A percentile compares a stretch with the other conserved stretches of the same genome.
Evolutionary conservation across 2,113 vertebrate genomes (phyloP).

Genomic region (Neopipo cinnamomea): DNA sequence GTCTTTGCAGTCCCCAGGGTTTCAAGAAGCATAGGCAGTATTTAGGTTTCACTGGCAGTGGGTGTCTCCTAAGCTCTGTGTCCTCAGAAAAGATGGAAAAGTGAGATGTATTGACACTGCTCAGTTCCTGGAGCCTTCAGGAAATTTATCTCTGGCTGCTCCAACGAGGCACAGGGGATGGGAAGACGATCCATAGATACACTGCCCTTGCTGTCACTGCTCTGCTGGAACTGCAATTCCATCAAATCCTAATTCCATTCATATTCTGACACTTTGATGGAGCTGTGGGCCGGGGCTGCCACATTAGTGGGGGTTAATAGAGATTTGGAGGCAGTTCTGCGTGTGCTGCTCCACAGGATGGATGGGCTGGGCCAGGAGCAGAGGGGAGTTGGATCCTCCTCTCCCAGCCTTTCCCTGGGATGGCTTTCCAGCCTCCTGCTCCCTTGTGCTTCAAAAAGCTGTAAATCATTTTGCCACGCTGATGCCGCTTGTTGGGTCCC

Average conservation of each 20-base stretch:
- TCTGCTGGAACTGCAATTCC: background rate
- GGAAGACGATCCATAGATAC: background rate
- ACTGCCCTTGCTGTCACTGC: background rate
- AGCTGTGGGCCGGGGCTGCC: background rate
- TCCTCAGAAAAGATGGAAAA: background rate
- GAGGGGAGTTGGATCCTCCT: background rate
- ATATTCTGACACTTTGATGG: background rate
- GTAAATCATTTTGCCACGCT: background rate
- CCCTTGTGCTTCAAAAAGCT: background rate
- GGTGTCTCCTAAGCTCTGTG: background rate
- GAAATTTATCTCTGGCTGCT: background rate
- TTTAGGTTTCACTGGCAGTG: background rate
- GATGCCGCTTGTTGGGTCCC: background rate
- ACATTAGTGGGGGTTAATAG: background rate
- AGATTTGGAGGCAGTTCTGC: background rate
- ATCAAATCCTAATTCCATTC: constrained; percentile 6
- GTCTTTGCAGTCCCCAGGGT: background rate
- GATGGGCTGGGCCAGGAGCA: background rate
- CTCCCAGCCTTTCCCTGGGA: background rate
- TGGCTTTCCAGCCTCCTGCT: background rate
- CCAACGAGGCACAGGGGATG: background rate
- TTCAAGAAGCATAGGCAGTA: background rate
- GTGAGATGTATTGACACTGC: background rate
- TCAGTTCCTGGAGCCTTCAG: background rate
- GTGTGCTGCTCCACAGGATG: background rate